Conservation (phyloP, 2,113 vertebrate species). For the Tamias sibiricus region DNA sequence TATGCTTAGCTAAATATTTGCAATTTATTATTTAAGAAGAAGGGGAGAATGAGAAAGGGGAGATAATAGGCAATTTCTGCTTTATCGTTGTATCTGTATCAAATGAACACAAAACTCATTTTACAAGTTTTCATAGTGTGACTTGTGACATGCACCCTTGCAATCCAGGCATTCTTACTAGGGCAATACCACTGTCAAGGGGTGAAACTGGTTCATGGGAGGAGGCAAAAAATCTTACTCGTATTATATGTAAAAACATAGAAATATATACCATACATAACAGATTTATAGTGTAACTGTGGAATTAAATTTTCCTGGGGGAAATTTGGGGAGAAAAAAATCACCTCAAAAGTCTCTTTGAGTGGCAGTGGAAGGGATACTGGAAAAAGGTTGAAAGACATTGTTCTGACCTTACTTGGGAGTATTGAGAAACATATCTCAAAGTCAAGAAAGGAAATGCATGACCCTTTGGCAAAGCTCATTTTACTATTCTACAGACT, state of each 20-base stretch:
- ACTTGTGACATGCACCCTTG: not conserved
- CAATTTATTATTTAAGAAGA: not conserved
- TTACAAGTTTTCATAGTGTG: not conserved
- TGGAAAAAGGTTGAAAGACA: not conserved
- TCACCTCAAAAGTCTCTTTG: not conserved
- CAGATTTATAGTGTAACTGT: not conserved
- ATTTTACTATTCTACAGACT: not conserved
- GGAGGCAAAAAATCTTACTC: not conserved
- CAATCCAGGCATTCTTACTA: not conserved
- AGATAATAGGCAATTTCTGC: not conserved
- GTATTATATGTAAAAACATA: not conserved
- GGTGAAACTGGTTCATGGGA: not conserved
- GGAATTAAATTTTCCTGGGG: conserved; percentile 23
- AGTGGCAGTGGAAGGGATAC: not conserved
- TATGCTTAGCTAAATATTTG: conserved; percentile 23
- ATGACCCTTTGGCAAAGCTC: not conserved
- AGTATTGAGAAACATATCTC: conserved; percentile 23
- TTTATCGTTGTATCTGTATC: not conserved
- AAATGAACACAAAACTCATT: not conserved
- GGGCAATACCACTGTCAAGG: not conserved
- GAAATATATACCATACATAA: not conserved
- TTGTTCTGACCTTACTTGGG: not conserved
- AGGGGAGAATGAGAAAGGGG: not conserved
- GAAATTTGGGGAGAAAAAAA: not conserved
- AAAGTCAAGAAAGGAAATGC: not conserved